Evolutionary conservation across 2,888 invertebrate species (phyloP).

Genomic region (Crepidodera aurea): DNA sequence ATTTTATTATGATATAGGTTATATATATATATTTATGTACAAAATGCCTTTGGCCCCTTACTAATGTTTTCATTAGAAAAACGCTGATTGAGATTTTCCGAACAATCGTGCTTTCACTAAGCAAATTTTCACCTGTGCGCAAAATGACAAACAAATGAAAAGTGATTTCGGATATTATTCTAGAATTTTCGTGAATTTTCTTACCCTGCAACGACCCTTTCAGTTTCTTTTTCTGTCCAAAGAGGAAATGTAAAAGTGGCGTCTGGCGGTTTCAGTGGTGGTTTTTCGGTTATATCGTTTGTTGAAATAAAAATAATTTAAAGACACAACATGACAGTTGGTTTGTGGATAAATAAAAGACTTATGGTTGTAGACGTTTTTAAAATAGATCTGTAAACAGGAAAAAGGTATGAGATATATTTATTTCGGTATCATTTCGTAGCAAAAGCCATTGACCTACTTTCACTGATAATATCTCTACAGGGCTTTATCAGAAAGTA

Average conservation of each 20-base stretch:
- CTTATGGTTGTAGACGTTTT: conserved; percentile 45
- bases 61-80: conserved; percentile 33
- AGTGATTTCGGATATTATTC: background rate
- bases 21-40: no score
- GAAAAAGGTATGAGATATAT: conserved; percentile 9
- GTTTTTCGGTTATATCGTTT: background rate
- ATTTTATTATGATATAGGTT: no score
- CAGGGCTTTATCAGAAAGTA: no score
- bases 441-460: conserved; percentile 6
- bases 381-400: conserved; percentile 37
- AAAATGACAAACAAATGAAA: conserved; percentile 16
- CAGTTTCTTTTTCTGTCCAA: background rate
- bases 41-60: conserved; percentile 8
- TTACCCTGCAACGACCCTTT: background rate
- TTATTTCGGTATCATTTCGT: background rate
- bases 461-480: background rate
- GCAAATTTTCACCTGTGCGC: conserved; percentile 20
- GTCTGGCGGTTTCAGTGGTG: background rate
- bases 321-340: conserved; percentile 43
- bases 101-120: conserved; percentile 4
- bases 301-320: no score
- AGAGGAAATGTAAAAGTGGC: background rate
- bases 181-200: background rate
- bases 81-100: conserved; percentile 22
- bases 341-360: conserved; percentile 43